Conservation (phyloP, 2,113 vertebrate species). For the Tachysurus vachellii region DNA sequence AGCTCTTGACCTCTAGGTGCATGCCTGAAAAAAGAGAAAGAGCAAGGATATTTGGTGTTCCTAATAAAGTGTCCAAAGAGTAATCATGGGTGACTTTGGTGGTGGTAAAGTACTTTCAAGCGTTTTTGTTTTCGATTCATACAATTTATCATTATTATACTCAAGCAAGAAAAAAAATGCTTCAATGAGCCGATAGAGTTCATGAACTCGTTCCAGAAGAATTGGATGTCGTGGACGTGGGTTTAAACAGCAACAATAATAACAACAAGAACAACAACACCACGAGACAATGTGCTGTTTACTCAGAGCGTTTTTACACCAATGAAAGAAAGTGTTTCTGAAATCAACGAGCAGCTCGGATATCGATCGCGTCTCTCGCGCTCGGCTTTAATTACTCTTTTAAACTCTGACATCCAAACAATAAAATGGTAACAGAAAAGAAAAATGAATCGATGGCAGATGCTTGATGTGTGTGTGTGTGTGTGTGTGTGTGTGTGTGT, state of each 20-base stretch:
- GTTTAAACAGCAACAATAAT: slow-evolving; percentile 1
- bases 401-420: slow-evolving; percentile 40
- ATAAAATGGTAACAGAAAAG: slow-evolving; percentile 41
- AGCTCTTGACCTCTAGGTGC: background rate
- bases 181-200: background rate
- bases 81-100: background rate
- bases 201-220: background rate
- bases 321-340: slow-evolving; percentile 15
- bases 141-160: background rate
- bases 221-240: background rate
- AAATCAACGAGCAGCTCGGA: background rate
- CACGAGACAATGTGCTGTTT: slow-evolving; percentile 2
- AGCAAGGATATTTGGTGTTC: background rate
- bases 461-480: slow-evolving; percentile 5
- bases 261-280: background rate
- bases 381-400: background rate
- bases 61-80: background rate
- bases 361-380: slow-evolving; percentile 5
- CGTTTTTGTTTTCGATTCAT: background rate
- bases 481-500: background rate
- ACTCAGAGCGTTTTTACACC: background rate
- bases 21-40: background rate
- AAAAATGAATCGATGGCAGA: slow-evolving; percentile 38
- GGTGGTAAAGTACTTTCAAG: background rate
- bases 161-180: background rate